These are phyloP conservation scores for Artibeus lituratus DNA, from an alignment of 2,797 vertebrate species.

Conservation along the genomic window DNA sequence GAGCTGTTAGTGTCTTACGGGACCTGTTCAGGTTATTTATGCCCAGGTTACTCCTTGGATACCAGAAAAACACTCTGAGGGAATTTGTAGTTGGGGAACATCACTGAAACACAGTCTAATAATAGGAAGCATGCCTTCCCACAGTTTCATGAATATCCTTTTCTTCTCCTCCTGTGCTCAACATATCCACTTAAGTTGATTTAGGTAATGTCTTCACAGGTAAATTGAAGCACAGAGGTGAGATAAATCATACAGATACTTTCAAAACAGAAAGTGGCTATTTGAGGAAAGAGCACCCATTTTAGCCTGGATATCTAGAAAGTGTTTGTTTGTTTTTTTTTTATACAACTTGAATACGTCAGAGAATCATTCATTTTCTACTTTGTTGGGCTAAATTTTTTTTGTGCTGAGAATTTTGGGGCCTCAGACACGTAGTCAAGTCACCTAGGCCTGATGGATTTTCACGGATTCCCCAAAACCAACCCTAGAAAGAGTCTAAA, in stretches of 20 bases:
- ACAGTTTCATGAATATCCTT: background rate
- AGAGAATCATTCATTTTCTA: background rate
- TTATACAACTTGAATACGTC: background rate
- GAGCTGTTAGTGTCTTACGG: background rate
- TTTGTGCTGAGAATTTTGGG: background rate
- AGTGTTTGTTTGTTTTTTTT: background rate
- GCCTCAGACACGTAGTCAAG: background rate
- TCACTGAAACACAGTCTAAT: background rate
- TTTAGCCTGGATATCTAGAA: background rate
- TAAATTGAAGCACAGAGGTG: constrained; percentile 10
- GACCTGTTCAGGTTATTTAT: constrained; percentile 10
- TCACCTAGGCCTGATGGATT: background rate
- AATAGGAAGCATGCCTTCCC: background rate
- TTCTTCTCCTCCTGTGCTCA: background rate
- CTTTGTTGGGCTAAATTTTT: background rate
- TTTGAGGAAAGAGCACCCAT: background rate
- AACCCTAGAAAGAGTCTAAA: background rate
- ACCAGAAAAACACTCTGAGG: background rate
- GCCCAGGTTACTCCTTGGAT: background rate
- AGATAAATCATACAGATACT: background rate
- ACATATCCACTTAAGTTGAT: background rate
- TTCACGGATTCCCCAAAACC: background rate
- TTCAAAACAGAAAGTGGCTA: constrained; percentile 14
- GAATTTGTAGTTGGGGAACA: background rate
- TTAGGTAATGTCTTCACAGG: constrained; percentile 15